Evolutionary conservation across 2,113 vertebrate genomes (phyloP).

Genomic region (Gambusia holbrooki): DNA sequence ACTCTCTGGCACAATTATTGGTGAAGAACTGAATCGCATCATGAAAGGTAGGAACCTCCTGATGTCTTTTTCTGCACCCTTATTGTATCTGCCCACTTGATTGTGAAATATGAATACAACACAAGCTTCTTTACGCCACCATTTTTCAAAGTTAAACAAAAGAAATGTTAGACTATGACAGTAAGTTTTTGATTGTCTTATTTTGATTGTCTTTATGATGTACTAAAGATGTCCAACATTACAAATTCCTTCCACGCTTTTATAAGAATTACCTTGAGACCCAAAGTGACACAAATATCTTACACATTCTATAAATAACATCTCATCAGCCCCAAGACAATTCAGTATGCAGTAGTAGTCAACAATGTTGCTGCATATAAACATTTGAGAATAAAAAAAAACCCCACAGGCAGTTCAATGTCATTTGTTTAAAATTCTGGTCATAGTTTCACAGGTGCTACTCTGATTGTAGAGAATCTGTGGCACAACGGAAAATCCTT

Average conservation of each 20-base stretch:
- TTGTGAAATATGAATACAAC: background rate
- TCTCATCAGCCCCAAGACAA: background rate
- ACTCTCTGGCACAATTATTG: background rate
- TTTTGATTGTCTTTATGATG: background rate
- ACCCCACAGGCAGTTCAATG: background rate
- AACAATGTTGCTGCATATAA: background rate
- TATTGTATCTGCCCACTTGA: background rate
- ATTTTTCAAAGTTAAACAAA: background rate
- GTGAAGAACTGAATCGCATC: background rate
- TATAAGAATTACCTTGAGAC: background rate
- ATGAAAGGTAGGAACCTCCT: background rate
- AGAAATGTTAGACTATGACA: background rate
- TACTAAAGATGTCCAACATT: background rate
- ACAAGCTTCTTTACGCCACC: background rate
- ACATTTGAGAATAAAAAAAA: background rate
- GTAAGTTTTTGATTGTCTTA: background rate
- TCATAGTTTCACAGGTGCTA: conserved; percentile 21
- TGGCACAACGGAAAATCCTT: background rate
- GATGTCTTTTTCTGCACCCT: background rate
- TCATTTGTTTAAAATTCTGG: conserved; percentile 10
- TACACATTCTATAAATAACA: background rate
- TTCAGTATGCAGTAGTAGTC: background rate
- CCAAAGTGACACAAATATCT: background rate
- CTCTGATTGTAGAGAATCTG: conserved; percentile 6
- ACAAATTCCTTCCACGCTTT: background rate